These are phyloP conservation scores for Cataglyphis albicans DNA, from an alignment of 2,888 invertebrate species.

Conservation along the genomic window DNA sequence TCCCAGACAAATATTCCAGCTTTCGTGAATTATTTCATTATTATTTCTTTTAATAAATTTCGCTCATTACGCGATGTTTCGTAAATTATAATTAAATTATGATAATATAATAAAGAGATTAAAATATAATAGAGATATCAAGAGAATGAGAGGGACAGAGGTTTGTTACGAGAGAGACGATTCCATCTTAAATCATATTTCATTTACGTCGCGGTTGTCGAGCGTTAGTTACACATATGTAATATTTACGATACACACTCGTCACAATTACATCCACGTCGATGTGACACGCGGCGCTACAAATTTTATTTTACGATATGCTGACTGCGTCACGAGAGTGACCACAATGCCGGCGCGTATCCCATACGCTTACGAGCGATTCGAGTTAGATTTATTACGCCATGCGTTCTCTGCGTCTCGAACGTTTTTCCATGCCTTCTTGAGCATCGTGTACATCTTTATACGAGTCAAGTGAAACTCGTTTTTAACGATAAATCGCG, in stretches of 20 bases:
- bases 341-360: slow-evolving; percentile 54
- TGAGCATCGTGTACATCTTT: slow-evolving; percentile 31
- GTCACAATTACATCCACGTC: slow-evolving; percentile 62
- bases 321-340: slow-evolving; percentile 59
- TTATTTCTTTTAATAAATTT: neutral
- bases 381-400: slow-evolving; percentile 66
- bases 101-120: slow-evolving; percentile 13
- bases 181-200: slow-evolving; percentile 56
- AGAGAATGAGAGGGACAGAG: neutral
- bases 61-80: neutral
- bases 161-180: neutral
- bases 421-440: slow-evolving; percentile 49
- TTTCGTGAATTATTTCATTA: neutral
- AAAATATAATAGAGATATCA: slow-evolving; percentile 37
- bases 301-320: slow-evolving; percentile 74
- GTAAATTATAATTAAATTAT: neutral
- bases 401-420: slow-evolving; percentile 51
- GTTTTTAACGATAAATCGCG: slow-evolving; percentile 3
- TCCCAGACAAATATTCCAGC: neutral
- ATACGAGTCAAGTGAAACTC: slow-evolving; percentile 6
- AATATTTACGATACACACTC: slow-evolving; percentile 62
- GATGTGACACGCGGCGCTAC: slow-evolving; percentile 67
- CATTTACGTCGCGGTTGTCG: slow-evolving; percentile 42
- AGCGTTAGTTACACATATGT: slow-evolving; percentile 41
- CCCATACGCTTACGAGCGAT: slow-evolving; percentile 51